Evolutionary conservation across 2,797 vertebrate species (phyloP).

Genomic region (Brachyrhaphis roseni): DNA sequence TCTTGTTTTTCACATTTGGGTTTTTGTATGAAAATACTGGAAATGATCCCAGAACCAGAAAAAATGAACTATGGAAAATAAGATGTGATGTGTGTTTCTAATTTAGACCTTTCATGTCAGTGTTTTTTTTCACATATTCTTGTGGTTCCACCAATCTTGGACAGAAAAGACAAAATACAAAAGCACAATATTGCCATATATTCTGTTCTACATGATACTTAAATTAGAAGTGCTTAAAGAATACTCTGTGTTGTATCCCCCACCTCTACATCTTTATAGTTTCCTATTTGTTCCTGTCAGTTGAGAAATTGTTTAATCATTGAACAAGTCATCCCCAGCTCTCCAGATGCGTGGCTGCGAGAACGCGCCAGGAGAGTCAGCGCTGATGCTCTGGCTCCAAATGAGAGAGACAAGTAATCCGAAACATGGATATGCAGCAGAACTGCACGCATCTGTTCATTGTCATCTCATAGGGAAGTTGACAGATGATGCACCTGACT

Average conservation of each 20-base stretch:
- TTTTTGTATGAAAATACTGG: constrained; percentile 40
- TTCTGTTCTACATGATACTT: not conserved
- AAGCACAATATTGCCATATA: not conserved
- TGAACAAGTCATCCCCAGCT: constrained; percentile 29
- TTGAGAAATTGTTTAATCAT: constrained; percentile 56
- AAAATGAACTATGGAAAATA: constrained; percentile 34
- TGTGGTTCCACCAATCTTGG: constrained; percentile 3
- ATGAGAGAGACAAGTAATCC: constrained; percentile 61
- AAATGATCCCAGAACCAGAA: constrained; percentile 35
- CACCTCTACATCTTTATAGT: constrained; percentile 5
- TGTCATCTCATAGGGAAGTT: constrained; percentile 70
- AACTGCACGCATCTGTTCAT: constrained; percentile 65
- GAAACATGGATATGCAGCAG: constrained; percentile 55
- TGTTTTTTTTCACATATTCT: not conserved
- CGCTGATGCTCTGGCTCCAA: constrained; percentile 34
- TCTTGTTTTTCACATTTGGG: constrained; percentile 44
- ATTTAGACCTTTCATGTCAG: constrained; percentile 19
- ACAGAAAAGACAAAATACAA: not conserved
- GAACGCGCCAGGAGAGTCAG: constrained; percentile 4
- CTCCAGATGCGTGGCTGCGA: constrained; percentile 37
- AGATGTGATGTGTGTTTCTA: constrained; percentile 24
- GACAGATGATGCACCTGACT: constrained; percentile 73
- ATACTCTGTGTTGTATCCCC: not conserved
- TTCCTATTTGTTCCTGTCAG: constrained; percentile 32
- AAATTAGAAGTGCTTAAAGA: not conserved